Percentiles rank a stretch among this genome's conserved stretches.
These are phyloP conservation scores for Panagrolaimus sp. DNA, from an alignment of 1,140 invertebrate genomes.

Conservation along the genomic window DNA sequence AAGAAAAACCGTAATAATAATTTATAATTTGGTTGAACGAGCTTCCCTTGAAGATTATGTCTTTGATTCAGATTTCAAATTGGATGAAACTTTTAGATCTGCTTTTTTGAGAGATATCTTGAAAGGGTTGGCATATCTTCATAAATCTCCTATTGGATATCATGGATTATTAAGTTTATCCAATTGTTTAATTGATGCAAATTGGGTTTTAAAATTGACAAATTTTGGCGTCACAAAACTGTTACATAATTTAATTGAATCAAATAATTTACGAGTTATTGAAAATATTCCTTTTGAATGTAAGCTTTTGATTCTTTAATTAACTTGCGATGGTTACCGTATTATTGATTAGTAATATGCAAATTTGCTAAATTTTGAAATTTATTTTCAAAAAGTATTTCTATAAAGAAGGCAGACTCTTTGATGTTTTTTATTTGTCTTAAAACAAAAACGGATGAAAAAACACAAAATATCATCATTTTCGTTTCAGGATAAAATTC, in stretches of 20 bases:
- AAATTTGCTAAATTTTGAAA: too few relatives aligned
- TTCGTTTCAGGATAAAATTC: too few relatives aligned
- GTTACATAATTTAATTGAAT: slow-evolving; percentile 42
- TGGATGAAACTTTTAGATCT: slow-evolving; percentile 40
- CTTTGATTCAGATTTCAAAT: slow-evolving; percentile 43
- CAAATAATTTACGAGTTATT: slow-evolving; percentile 41
- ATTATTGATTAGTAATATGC: too few relatives aligned
- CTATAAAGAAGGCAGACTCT: too few relatives aligned
- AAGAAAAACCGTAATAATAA: too few relatives aligned
- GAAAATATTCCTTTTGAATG: slow-evolving; percentile 2
- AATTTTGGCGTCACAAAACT: slow-evolving; percentile 52
- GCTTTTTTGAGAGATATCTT: slow-evolving; percentile 38
- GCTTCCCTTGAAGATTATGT: slow-evolving; percentile 52
- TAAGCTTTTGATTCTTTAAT: too few relatives aligned
- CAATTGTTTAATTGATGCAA: slow-evolving; percentile 54
- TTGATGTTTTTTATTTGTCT: too few relatives aligned
- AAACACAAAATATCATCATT: too few relatives aligned
- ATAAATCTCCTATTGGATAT: slow-evolving; percentile 53
- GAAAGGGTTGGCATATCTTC: slow-evolving; percentile 47
- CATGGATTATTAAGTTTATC: slow-evolving; percentile 45
- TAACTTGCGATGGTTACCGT: too few relatives aligned
- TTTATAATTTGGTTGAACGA: slow-evolving; percentile 49
- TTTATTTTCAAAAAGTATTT: too few relatives aligned
- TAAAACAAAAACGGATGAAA: too few relatives aligned
- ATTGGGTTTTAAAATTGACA: slow-evolving; percentile 57